Evolutionary conservation across 2,888 invertebrate species (phyloP).

Genomic region (Phania funesta): DNA sequence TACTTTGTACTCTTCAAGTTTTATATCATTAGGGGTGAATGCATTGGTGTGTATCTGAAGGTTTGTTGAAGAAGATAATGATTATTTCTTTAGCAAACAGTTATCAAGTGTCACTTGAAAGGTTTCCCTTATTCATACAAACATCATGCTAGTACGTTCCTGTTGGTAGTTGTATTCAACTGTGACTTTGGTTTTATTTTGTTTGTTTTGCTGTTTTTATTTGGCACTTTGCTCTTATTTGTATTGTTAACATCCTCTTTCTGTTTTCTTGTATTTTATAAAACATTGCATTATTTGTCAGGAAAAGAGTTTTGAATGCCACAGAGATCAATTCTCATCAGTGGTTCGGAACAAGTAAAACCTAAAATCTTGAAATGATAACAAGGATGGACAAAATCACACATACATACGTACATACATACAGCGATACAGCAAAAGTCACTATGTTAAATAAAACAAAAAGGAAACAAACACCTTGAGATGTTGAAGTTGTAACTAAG

Average conservation of each 20-base stretch:
- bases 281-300: slow-evolving; percentile 47
- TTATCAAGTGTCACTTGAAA: slow-evolving; percentile 56
- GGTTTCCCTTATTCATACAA: slow-evolving; percentile 45
- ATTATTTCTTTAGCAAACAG: slow-evolving; percentile 45
- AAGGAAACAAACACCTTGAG: slow-evolving; percentile 38
- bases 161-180: slow-evolving; percentile 12
- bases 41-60: not conserved
- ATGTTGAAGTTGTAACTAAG: slow-evolving; percentile 32
- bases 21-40: not conserved
- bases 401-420: not conserved
- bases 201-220: slow-evolving; percentile 16
- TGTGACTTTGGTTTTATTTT: slow-evolving; percentile 23
- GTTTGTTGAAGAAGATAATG: slow-evolving; percentile 52
- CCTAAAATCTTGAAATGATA: slow-evolving; percentile 52
- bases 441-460: slow-evolving; percentile 44
- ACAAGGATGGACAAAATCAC: not conserved
- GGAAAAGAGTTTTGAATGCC: slow-evolving; percentile 40
- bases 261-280: slow-evolving; percentile 12
- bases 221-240: slow-evolving; percentile 44
- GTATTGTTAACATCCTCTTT: slow-evolving; percentile 29
- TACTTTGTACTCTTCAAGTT: slow-evolving; percentile 35
- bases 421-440: not conserved
- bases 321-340: slow-evolving; percentile 60
- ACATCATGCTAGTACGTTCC: not conserved
- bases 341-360: slow-evolving; percentile 37